These are phyloP conservation scores for Eupithecia tripunctaria DNA, from an alignment of 2,888 invertebrate species.

Conservation along the genomic window DNA sequence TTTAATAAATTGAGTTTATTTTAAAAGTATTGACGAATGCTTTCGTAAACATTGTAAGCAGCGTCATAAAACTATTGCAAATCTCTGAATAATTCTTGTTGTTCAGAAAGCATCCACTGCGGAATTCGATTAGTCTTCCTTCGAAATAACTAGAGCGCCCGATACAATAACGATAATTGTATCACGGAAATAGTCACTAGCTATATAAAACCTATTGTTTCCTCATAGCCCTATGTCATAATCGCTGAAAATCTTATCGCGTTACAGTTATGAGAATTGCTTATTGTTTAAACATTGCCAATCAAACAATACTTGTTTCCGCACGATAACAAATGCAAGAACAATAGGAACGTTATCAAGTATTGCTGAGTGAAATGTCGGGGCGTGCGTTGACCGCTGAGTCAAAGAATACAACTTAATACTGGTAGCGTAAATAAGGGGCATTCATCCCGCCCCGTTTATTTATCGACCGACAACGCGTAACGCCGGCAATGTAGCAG, in stretches of 20 bases:
- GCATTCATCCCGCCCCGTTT: not conserved
- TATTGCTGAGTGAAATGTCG: constrained; percentile 62
- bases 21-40: not conserved
- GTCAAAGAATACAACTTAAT: constrained; percentile 43
- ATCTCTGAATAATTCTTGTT: not conserved
- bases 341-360: constrained; percentile 72
- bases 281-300: constrained; percentile 40
- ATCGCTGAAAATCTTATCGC: constrained; percentile 47
- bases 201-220: constrained; percentile 16
- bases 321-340: constrained; percentile 56
- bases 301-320: constrained; percentile 53
- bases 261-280: constrained; percentile 45
- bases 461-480: not conserved
- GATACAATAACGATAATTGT: not conserved
- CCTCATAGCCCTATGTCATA: constrained; percentile 35
- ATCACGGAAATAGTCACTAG: not conserved
- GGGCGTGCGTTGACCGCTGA: constrained; percentile 72
- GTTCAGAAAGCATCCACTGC: not conserved
- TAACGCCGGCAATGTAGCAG: not conserved
- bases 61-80: not conserved
- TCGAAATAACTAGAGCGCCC: not conserved
- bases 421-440: constrained; percentile 2
- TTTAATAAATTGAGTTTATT: no score
- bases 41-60: not conserved
- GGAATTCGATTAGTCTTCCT: not conserved